Base-by-base conservation (phyloP, 2,888 invertebrate genomes). In the Philereme transversata region DNA sequence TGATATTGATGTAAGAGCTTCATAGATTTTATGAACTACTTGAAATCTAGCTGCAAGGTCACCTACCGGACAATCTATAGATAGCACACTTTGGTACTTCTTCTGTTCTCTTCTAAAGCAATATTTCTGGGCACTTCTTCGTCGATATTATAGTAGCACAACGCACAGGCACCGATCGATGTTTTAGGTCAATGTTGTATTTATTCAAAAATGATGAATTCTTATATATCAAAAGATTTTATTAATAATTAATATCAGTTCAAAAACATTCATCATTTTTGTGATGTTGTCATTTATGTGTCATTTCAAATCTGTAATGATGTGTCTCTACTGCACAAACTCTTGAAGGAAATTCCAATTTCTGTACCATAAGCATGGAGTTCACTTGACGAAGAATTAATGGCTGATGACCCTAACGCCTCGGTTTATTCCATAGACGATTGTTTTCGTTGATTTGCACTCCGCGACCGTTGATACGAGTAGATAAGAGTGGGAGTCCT, bases 291-390 rank as follows among this genome's bases (percentile, higher is more conserved):
- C 52, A 66, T 68, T 68, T 69, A 77, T 75, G 72, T 73, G 57
- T 76, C 60, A 62, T 68, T 11, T 50, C 54, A 67, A 71, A 66
- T 65, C 60, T 59, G 36, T 67, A 70, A 70, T 75, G 74, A 69
- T 70, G 69, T 62, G 71, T 77, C 74, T 81, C 76, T 75, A 69
- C 72, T 79, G 82, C 84, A 83, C 83, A 82, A 43, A 62, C 76
- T 76, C 76, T 76, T 73, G 74, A 74, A 78, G 73, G 78, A 87
- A 85, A 86, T 85, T 88, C 83, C 83, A 84, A 86, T 87, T 82
- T 86, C 84, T 91, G 91, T 91, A 90, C 82, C 86, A 84, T 71
- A 82, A 84, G 90, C 91, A 91, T 91, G 91, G 81, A 83, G 78
- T 89, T 88, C 78, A 77, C 78, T 78, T 82, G 82, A 75, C 84